phyloP scores from a whole-genome alignment of 2,888 invertebrate genomes.

The Papilio gigon region DNA sequence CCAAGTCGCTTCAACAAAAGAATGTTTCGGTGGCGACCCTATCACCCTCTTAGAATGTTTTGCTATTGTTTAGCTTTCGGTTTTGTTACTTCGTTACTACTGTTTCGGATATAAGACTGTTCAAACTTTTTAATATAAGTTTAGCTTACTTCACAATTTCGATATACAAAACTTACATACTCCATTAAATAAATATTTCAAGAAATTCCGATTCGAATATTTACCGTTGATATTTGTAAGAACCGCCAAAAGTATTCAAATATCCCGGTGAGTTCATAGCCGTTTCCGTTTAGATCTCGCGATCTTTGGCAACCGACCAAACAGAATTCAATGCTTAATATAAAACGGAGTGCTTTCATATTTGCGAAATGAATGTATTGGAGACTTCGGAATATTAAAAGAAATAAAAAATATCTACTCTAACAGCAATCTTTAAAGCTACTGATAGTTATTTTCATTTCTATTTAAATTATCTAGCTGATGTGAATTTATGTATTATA shows the following conservation, averaged over 20 bases:
- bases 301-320: constrained; percentile 37
- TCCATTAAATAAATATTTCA: constrained; percentile 6
- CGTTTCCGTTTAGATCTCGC: constrained; percentile 37
- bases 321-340: constrained; percentile 37
- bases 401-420: background rate
- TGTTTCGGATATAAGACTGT: background rate
- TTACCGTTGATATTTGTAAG: constrained; percentile 29
- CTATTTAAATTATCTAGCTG: too few species aligned
- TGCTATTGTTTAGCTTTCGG: background rate
- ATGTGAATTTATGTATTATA: too few species aligned
- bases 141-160: background rate
- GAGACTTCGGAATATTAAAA: background rate
- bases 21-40: too few species aligned
- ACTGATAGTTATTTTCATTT: too few species aligned
- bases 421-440: too few species aligned
- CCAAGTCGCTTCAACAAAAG: too few species aligned
- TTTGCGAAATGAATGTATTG: constrained; percentile 17
- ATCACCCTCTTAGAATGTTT: too few species aligned
- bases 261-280: constrained; percentile 36
- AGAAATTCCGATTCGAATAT: constrained; percentile 9
- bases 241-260: constrained; percentile 29
- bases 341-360: constrained; percentile 29
- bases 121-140: background rate
- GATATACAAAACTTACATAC: background rate
- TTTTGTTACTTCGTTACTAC: too few species aligned